Evolutionary conservation across 2,797 vertebrate species (phyloP).

Genomic region (Propithecus deckenii): DNA sequence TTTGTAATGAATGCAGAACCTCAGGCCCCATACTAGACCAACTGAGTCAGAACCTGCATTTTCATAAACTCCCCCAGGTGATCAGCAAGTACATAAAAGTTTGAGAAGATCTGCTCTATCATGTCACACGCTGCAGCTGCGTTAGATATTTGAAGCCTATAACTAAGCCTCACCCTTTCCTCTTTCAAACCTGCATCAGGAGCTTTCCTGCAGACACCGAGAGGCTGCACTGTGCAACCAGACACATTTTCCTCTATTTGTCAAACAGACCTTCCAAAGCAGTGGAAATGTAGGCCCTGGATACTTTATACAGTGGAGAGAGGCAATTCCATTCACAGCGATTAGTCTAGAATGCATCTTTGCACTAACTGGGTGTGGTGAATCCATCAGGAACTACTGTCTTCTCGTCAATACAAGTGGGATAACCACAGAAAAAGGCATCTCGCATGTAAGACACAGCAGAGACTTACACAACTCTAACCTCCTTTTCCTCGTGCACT

Average conservation of each 20-base stretch:
- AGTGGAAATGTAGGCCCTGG: not conserved
- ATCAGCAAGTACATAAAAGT: not conserved
- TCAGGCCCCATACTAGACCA: not conserved
- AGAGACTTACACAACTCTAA: not conserved
- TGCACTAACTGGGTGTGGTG: not conserved
- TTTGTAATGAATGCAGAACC: not conserved
- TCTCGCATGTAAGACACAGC: not conserved
- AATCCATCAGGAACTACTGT: rapidly evolving
- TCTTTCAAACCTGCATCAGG: not conserved
- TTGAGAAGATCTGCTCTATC: not conserved
- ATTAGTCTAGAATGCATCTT: not conserved
- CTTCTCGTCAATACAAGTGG: not conserved
- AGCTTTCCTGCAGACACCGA: not conserved
- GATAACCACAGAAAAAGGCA: not conserved
- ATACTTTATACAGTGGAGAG: not conserved
- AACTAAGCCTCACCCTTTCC: not conserved
- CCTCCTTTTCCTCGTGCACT: not conserved
- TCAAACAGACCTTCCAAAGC: not conserved
- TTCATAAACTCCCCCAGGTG: not conserved
- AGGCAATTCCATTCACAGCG: not conserved
- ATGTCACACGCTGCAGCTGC: too few species aligned
- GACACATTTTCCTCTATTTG: not conserved
- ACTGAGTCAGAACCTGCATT: not conserved
- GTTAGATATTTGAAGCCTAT: not conserved
- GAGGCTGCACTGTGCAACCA: not conserved